phyloP scores from a whole-genome alignment of 1,140 invertebrate species.

The Leptopilina clavipes region DNA sequence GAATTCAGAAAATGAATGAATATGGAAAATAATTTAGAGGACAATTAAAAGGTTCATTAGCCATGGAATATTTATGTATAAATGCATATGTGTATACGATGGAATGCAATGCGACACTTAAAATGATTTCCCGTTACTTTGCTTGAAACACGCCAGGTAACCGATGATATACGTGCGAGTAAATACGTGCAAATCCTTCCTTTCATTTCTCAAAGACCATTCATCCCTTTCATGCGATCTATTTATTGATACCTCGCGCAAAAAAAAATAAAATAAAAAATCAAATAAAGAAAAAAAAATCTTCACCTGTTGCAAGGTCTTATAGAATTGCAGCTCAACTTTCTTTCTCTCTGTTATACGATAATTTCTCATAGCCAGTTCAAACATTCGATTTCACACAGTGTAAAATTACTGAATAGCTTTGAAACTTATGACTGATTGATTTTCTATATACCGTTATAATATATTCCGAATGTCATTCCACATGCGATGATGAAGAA shows the following conservation, averaged over 20 bases:
- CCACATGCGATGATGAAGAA: neutral
- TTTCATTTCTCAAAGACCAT: constrained; percentile 31
- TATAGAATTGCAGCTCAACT: constrained; percentile 6
- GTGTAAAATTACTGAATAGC: constrained; percentile 11
- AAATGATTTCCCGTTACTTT: neutral
- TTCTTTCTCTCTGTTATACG: constrained; percentile 8
- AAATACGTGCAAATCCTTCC: constrained; percentile 48
- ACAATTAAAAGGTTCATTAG: constrained; percentile 16
- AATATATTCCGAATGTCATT: neutral
- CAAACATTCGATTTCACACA: constrained; percentile 15
- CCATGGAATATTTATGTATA: neutral
- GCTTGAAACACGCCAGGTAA: neutral
- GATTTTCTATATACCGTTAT: constrained; percentile 7
- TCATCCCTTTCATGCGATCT: neutral
- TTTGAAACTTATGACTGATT: constrained; percentile 8
- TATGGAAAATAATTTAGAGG: constrained; percentile 8
- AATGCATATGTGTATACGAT: neutral
- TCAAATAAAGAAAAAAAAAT: neutral
- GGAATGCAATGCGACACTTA: constrained; percentile 27
- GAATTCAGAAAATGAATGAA: neutral
- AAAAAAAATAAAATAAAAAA: too few relatives aligned
- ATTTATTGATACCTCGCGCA: neutral
- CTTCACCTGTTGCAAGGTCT: constrained; percentile 22
- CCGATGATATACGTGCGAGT: constrained; percentile 38
- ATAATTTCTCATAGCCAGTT: constrained; percentile 10